A percentile compares a stretch with the other conserved stretches of the same genome.
phyloP scores from a whole-genome alignment of 1,140 invertebrate species.

The Leguminivora glycinivorella region DNA sequence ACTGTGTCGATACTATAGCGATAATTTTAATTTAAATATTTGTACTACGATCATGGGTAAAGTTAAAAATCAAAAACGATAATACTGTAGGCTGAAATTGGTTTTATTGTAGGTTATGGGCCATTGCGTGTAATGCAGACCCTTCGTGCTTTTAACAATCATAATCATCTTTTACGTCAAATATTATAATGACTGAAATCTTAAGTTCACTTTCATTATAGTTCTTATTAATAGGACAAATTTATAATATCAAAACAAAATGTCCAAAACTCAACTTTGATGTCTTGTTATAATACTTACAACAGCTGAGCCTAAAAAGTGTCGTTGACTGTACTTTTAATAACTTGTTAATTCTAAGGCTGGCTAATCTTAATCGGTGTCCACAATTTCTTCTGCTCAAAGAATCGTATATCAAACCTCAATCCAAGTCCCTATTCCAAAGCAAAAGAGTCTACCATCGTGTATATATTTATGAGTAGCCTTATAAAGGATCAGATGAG shows the following conservation, averaged over 20 bases:
- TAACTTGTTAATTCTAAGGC: neutral
- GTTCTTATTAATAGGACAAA: neutral
- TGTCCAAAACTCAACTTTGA: too few relatives aligned
- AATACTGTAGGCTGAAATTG: too few relatives aligned
- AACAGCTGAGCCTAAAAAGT: too few relatives aligned
- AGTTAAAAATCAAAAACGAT: too few relatives aligned
- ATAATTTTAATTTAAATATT: too few relatives aligned
- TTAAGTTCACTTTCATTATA: neutral
- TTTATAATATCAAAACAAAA: neutral
- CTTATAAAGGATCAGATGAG: conserved; percentile 17
- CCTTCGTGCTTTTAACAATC: too few relatives aligned
- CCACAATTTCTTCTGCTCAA: neutral
- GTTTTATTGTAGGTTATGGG: too few relatives aligned
- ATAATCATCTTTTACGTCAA: too few relatives aligned
- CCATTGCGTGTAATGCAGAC: too few relatives aligned
- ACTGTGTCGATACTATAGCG: neutral
- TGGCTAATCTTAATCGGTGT: neutral
- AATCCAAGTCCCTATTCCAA: neutral
- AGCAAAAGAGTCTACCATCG: neutral
- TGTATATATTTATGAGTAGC: neutral
- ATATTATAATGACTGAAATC: too few relatives aligned
- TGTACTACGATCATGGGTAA: too few relatives aligned
- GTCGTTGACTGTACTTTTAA: neutral
- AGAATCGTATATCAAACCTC: neutral
- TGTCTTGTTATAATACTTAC: too few relatives aligned